Conservation (phyloP, 2,888 invertebrate genomes). For the Junonia oenone region DNA sequence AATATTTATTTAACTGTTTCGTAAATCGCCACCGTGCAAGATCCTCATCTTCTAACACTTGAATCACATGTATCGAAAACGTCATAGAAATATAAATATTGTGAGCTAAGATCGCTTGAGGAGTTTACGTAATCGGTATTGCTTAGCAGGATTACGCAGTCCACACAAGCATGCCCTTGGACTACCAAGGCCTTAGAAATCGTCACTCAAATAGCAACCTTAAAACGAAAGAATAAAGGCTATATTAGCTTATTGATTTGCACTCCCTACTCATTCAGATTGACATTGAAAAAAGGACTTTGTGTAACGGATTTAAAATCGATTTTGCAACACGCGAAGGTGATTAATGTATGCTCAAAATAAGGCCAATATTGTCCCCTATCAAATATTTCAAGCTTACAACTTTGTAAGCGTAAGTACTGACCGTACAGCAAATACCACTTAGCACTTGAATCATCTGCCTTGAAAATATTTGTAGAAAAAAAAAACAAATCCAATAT, state of each 20-base stretch:
- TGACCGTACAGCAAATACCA: neutral
- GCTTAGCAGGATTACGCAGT: slow-evolving; percentile 25
- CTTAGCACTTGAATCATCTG: too few relatives aligned
- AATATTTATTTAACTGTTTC: neutral
- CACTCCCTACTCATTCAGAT: neutral
- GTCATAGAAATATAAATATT: slow-evolving; percentile 18
- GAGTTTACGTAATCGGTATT: slow-evolving; percentile 27
- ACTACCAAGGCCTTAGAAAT: slow-evolving; percentile 19
- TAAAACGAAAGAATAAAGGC: neutral
- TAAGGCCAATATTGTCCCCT: neutral
- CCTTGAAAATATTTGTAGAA: neutral
- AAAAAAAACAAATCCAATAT: too few relatives aligned
- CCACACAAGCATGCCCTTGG: slow-evolving; percentile 27
- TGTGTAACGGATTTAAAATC: neutral
- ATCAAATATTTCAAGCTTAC: neutral
- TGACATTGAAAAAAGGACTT: slow-evolving; percentile 6
- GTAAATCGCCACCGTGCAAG: neutral
- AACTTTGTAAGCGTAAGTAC: neutral
- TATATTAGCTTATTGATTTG: neutral
- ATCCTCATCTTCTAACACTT: neutral
- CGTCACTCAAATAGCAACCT: slow-evolving; percentile 3
- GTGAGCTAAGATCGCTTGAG: slow-evolving; percentile 4
- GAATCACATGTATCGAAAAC: neutral
- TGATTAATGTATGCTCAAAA: neutral
- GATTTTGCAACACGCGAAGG: slow-evolving; percentile 6